These are phyloP conservation scores for Drosophila neotestacea DNA, from an alignment of 2,888 invertebrate species.

Conservation along the genomic window DNA sequence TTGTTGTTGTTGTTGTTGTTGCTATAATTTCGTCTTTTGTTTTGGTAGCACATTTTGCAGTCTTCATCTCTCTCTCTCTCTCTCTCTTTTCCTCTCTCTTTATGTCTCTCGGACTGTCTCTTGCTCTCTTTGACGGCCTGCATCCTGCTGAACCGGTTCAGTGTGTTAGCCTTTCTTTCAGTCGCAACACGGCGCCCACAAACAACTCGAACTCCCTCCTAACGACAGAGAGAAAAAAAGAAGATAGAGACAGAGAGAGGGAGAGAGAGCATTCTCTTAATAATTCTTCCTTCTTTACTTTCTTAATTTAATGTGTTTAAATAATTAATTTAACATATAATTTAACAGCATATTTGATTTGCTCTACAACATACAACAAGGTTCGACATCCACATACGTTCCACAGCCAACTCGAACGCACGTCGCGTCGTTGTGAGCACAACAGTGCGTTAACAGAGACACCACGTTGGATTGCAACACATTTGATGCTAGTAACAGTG, in stretches of 20 bases:
- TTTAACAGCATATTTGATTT: neutral
- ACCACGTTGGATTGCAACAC: conserved; percentile 36
- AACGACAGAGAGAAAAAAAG: neutral
- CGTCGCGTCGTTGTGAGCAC: neutral
- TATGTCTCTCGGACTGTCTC: neutral
- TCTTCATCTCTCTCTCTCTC: neutral
- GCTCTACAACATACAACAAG: neutral
- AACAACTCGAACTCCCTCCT: conserved; percentile 18
- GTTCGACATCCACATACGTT: conserved; percentile 54
- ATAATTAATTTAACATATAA: conserved; percentile 19
- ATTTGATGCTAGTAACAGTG: conserved; percentile 12
- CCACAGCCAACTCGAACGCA: conserved; percentile 54
- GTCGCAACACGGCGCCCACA: conserved; percentile 34
- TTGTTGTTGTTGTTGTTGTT: conserved; percentile 21
- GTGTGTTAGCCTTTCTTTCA: conserved; percentile 15
- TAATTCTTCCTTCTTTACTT: neutral
- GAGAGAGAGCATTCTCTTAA: neutral
- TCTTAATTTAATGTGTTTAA: conserved; percentile 3
- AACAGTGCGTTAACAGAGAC: conserved; percentile 43
- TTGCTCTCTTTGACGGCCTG: conserved; percentile 19
- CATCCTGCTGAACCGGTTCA: conserved; percentile 76
- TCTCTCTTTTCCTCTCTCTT: neutral
- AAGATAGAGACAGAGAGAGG: neutral
- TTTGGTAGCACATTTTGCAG: conserved; percentile 60
- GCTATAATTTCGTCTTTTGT: conserved; percentile 62